Evolutionary conservation across 2,797 vertebrate species (phyloP).

Genomic region (Acanthopagrus latus): DNA sequence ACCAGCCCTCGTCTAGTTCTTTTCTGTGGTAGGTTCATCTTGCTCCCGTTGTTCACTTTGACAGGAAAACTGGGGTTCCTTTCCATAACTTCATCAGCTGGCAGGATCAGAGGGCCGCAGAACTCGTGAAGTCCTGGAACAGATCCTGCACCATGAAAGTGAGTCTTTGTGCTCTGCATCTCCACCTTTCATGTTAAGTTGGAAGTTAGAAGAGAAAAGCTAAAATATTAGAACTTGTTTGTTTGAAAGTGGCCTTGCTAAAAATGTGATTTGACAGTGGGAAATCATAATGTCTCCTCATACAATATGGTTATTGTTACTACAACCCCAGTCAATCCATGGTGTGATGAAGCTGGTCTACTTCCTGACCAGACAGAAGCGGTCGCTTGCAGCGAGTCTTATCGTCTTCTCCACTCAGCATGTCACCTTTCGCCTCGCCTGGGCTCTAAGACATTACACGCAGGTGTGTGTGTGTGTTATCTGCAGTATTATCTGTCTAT

Average conservation of each 20-base stretch:
- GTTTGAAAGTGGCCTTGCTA: not conserved
- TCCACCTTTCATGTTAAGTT: not conserved
- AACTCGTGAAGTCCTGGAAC: constrained; percentile 94
- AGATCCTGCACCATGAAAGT: constrained; percentile 92
- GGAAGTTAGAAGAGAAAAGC: not conserved
- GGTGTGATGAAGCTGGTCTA: constrained; percentile 87
- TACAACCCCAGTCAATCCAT: constrained; percentile 83
- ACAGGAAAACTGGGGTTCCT: constrained; percentile 91
- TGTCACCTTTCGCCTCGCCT: constrained; percentile 89
- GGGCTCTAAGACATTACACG: constrained; percentile 89
- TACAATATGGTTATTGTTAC: not conserved
- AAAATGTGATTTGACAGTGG: not conserved
- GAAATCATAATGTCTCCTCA: not conserved
- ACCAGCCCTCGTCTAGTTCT: not conserved
- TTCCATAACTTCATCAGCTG: constrained; percentile 99
- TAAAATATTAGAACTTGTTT: not conserved
- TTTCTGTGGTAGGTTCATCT: not conserved
- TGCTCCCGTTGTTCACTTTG: not conserved
- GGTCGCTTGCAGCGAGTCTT: constrained; percentile 87
- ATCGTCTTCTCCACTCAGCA: constrained; percentile 93
- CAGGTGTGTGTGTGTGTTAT: constrained; percentile 82
- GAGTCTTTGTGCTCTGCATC: constrained; percentile 48
- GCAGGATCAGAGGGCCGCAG: constrained; percentile 92
- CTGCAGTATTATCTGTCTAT: no score
- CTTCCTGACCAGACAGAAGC: constrained; percentile 89